Evolutionary conservation across 2,113 vertebrate genomes (phyloP), one percentile per base, ranked within the genome.

Genomic region (Oreochromis tanganicae): DNA sequence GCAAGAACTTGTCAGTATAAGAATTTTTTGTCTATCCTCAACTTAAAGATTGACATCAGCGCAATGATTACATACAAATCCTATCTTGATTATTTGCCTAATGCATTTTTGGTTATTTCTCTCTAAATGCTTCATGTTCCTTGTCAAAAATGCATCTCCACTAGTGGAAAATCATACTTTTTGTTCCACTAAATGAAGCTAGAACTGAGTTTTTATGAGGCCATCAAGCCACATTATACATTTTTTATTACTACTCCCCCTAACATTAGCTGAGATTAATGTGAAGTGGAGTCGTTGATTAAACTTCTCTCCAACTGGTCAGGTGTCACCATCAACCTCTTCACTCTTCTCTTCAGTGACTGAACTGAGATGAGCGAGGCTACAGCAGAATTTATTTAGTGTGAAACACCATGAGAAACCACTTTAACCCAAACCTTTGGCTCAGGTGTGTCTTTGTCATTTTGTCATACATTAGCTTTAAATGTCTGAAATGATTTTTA

Each of bases 111-210:
- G 21, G 2, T 59, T 32, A 87, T 78, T 55, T 34, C 21, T 63
- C 66, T 91, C 19, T 52, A 85, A 91, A 86, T 57, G 43, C 80
- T 73, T 73, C 24, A 54, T 54, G 75, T 81, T 88, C 12, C 36
- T 93, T 61, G 84, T 89, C 36, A 93, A 93, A 92, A 71, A 73
- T 34, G 59, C 21, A 61, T 91, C 85, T 87, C 80, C 86, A 82
- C 54, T 9, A 50, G 7, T 48, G 81, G 21, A 84, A 81, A 73
- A 81, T 55, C 10, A 59, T 61, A 32, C 10, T 78, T 85, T 68
- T 61, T 78, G 48, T 82, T 78, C 46, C 48, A 63, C 41, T 68
- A 89, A 88, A 93, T 92, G 78, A 85, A 73, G 71, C 59, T 14
- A 13, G 86, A 81, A 79, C 29, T 16, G 80, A 85, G 73, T 85